These are phyloP conservation scores for Scaptomyza tumidula DNA, from an alignment of 2,888 invertebrate species.

Conservation along the genomic window DNA sequence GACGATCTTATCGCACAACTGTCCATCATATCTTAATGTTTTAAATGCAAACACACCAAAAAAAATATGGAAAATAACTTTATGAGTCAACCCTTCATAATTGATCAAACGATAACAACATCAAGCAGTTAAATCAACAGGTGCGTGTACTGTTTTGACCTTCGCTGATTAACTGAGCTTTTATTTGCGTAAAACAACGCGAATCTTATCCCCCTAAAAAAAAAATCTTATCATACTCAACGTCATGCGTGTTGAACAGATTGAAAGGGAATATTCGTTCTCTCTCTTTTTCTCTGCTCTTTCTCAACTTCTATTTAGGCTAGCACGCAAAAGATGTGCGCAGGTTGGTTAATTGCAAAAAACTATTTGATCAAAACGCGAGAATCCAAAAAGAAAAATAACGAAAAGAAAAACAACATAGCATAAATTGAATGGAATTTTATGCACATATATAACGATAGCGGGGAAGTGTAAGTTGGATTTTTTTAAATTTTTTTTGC, in stretches of 20 bases:
- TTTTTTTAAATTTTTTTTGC: constrained; percentile 1
- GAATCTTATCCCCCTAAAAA: constrained; percentile 40
- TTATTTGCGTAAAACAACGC: constrained; percentile 2
- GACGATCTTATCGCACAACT: constrained; percentile 30
- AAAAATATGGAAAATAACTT: neutral
- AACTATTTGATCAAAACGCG: constrained; percentile 7
- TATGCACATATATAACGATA: constrained; percentile 47
- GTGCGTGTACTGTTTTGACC: neutral
- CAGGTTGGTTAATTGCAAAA: constrained; percentile 45
- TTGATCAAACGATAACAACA: constrained; percentile 13
- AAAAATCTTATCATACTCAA: neutral
- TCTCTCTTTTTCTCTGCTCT: neutral
- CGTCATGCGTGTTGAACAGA: neutral
- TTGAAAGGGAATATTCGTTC: no score
- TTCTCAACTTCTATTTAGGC: neutral
- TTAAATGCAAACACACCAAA: neutral
- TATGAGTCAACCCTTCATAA: neutral
- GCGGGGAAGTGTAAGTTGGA: neutral
- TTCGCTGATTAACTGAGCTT: constrained; percentile 1
- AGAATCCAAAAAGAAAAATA: neutral
- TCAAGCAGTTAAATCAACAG: neutral
- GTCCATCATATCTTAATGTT: constrained; percentile 2
- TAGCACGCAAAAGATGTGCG: constrained; percentile 27
- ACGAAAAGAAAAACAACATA: neutral
- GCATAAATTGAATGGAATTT: constrained; percentile 35